Base-by-base conservation (phyloP, 2,888 invertebrate species). In the Trilocha varians region DNA sequence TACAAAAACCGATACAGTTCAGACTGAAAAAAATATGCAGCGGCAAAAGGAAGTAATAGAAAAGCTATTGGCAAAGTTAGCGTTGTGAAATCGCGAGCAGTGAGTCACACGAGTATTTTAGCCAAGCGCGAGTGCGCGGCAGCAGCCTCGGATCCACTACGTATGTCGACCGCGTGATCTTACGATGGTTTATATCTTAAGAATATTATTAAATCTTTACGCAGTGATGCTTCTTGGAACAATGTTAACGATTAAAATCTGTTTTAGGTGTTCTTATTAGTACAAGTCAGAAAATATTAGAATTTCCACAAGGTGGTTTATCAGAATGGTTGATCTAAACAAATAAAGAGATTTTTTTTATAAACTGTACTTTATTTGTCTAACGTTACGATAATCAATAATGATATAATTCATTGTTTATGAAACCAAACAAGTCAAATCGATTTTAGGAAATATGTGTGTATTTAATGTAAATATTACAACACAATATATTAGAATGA, bases 11-110 rank as follows among this genome's bases (percentile, higher is more conserved):
- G n/a, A n/a, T n/a, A n/a, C n/a, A n/a, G n/a, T n/a, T n/a, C n/a
- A n/a, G n/a, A n/a, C n/a, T n/a, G 8, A 18, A 18, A 18, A 18
- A 8, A 5, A 25, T 52, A 38, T 47, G 49, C 57, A 60, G 57
- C 60, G 60, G 67, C 68, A 75, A 70, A 78, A 83, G 82, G 84
- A 84, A 83, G 79, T 71, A 75, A 74, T 77, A 78, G 70, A 73
- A 72, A 74, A 78, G 74, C 72, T 71, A 82, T 83, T 83, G 83
- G 83, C 80, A 79, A 72, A 78, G 78, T 76, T 71, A 70, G 66
- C 66, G 76, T 74, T 75, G 79, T 78, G 77, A 82, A 82, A 80
- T 70, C 69, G 68, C 60, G 46, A 53, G 53, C 59, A 55, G 52
- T 84, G 84, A 83, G 65, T 85, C 84, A 85, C 57, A 50, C 50